Evolutionary conservation across 2,113 vertebrate genomes (phyloP).

Genomic region (Burhinus oedicnemus): DNA sequence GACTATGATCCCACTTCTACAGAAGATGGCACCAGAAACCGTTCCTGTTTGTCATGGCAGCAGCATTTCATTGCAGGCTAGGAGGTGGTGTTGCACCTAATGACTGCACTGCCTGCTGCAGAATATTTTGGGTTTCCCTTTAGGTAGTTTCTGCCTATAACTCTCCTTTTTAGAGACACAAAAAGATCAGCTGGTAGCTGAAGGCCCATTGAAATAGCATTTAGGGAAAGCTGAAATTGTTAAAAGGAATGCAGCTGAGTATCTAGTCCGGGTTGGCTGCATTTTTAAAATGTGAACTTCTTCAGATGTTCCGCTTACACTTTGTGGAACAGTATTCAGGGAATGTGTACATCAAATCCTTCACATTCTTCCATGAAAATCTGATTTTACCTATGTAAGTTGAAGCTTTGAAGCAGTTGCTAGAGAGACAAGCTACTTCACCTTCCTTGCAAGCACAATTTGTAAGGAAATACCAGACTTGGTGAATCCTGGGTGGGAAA

Average conservation of each 20-base stretch:
- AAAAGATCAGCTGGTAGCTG: neutral
- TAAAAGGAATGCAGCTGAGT: neutral
- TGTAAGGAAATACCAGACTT: neutral
- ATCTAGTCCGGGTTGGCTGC: neutral
- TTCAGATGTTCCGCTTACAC: fast-evolving
- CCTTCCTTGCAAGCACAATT: neutral
- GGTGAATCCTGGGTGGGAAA: neutral
- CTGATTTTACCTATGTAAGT: neutral
- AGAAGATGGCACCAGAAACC: neutral
- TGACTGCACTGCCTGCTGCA: neutral
- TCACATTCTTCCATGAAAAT: neutral
- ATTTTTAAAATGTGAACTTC: neutral
- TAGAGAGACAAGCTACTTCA: neutral
- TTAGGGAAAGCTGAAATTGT: neutral
- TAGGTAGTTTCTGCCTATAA: neutral
- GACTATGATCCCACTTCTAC: neutral
- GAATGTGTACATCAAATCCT: fast-evolving
- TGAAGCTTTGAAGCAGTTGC: neutral
- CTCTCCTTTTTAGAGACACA: neutral
- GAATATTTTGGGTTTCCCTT: neutral
- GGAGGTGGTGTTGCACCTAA: neutral
- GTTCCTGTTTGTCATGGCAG: neutral
- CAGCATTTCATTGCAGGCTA: neutral
- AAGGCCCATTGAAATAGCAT: neutral
- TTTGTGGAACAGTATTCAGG: neutral